Base-by-base conservation (phyloP, 2,797 vertebrate species). In the Acrossocheilus fasciatus region DNA sequence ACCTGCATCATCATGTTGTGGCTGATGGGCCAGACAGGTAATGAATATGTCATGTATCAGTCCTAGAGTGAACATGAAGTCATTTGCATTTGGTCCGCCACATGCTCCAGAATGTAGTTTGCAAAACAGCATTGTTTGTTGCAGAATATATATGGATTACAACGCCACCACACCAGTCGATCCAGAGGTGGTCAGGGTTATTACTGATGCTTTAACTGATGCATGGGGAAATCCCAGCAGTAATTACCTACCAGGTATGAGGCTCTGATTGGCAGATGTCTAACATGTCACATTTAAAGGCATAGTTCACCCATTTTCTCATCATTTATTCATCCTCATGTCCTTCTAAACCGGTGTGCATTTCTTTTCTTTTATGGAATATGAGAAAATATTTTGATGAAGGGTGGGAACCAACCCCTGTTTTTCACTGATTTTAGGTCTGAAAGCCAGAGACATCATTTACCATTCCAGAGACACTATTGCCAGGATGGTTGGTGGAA, bases 171-270 rank as follows among this genome's bases (percentile, higher is more conserved):
- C 98, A 0, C 97, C 98, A 0, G 83, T 96, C 89, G 97, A 97
- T 34, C 94, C 95, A 0, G 96, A 97, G 62, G 98, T 95, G 5
- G 93, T 96, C n/a, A 90, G 90, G 83, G 95, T 93, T 0, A 68
- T 98, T 52, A 88, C 91, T 1, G 95, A 97, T 15, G 97, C 98
- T 84, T 93, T 99, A 88, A 59, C 20, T 69, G 96, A 96, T 2
- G 98, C 98, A 26, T 99, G 98, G 98, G 98, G 98, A 36, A 99
- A 99, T 89, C 98, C 98, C 4, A 99, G 98, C 88, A 98, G 98
- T 87, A 92, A 90, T n/a, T 96, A 99, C 73, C 89, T 92, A 0
- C 94, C 96, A 95, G 98, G 98, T 99, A 54, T 17, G 2, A 43
- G 14, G 34, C 6, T 47, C 62, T 34, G n/a, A n/a, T 57, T 54